These are phyloP conservation scores for Saccopteryx leptura DNA, from an alignment of 2,113 vertebrate species.

Conservation along the genomic window DNA sequence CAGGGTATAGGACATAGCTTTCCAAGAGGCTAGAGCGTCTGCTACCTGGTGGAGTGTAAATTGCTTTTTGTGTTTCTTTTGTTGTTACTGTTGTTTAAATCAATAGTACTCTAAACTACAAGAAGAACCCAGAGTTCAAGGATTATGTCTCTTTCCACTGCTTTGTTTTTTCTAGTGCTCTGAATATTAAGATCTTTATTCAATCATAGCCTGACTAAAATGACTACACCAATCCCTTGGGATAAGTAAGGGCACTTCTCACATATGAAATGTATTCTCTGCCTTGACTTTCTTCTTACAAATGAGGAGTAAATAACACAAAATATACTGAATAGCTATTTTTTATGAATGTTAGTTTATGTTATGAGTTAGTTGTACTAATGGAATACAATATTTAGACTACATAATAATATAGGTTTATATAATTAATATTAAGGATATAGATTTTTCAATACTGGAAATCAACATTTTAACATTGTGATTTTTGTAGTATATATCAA, in stretches of 20 bases:
- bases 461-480: not conserved
- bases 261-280: not conserved
- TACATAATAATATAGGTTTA: not conserved
- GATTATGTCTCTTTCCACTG: not conserved
- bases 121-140: not conserved
- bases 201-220: not conserved
- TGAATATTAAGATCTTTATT: constrained; percentile 49
- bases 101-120: constrained; percentile 30
- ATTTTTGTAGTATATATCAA: not conserved
- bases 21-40: not conserved
- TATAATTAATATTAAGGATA: not conserved
- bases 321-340: not conserved
- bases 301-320: not conserved
- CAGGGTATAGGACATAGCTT: accelerated
- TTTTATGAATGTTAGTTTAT: not conserved
- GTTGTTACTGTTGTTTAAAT: not conserved
- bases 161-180: not conserved
- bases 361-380: not conserved
- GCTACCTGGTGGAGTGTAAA: not conserved
- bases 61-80: not conserved
- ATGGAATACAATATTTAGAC: not conserved
- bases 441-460: not conserved
- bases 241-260: not conserved
- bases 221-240: not conserved
- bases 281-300: not conserved